phyloP scores from a whole-genome alignment of 2,888 invertebrate species.

The Aradus depressus region DNA sequence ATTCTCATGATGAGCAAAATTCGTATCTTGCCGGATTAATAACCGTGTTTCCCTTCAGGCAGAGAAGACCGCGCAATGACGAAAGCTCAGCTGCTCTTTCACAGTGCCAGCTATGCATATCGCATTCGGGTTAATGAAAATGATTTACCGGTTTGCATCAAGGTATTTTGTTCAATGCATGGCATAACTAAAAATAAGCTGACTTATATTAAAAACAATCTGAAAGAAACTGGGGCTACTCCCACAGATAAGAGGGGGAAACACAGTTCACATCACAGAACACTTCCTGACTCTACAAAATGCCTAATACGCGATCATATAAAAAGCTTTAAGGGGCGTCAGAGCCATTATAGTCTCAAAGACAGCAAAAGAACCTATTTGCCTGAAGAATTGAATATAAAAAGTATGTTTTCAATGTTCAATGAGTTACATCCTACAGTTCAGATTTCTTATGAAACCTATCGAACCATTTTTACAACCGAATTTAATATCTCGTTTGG shows the following conservation, averaged over 20 bases:
- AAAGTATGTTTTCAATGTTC: constrained; percentile 11
- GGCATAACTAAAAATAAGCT: neutral
- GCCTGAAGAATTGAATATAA: constrained; percentile 7
- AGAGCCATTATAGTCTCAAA: constrained; percentile 11
- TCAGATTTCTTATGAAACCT: constrained; percentile 6
- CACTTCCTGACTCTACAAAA: constrained; percentile 2
- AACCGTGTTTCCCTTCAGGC: neutral
- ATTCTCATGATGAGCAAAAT: neutral
- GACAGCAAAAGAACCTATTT: constrained; percentile 16
- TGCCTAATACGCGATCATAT: constrained; percentile 6
- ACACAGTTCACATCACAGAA: constrained; percentile 6
- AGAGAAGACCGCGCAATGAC: neutral
- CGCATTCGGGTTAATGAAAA: neutral
- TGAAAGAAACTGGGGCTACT: neutral
- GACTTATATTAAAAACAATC: neutral
- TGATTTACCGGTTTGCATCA: neutral
- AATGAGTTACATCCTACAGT: constrained; percentile 19
- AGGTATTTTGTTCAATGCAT: neutral
- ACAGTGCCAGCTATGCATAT: neutral
- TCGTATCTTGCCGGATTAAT: neutral
- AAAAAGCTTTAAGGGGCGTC: constrained; percentile 9
- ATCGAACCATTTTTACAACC: constrained; percentile 12
- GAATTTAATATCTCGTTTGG: too few species aligned
- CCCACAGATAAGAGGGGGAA: constrained; percentile 8
- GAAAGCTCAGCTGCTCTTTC: neutral